Evolutionary conservation across 2,797 vertebrate genomes (phyloP).

Genomic region (Scyliorhinus canicula): DNA sequence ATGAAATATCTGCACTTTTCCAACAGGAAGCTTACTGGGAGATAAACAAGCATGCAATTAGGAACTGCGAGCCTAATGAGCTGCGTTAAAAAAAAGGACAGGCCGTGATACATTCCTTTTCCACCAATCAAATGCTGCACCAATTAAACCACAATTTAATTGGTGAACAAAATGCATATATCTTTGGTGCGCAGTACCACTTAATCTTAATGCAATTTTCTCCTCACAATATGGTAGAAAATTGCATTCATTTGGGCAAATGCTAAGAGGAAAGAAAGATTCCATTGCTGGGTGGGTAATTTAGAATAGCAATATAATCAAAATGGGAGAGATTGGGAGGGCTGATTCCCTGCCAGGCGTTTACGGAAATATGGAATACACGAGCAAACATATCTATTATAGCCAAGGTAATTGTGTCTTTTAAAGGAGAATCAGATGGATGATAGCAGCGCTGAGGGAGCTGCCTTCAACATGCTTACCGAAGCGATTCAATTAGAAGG

Average conservation of each 20-base stretch:
- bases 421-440: not conserved
- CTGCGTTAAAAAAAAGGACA: not conserved
- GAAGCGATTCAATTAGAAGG: not conserved
- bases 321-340: not conserved
- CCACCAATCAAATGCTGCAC: conserved; percentile 10
- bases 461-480: not conserved
- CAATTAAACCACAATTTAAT: conserved; percentile 27
- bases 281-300: not conserved
- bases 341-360: not conserved
- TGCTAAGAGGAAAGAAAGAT: not conserved
- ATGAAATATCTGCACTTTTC: conserved; percentile 31
- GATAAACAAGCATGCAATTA: conserved; percentile 33
- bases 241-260: not conserved
- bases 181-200: not conserved
- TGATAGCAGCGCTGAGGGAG: not conserved
- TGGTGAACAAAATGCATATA: not conserved
- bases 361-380: too few species aligned
- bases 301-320: not conserved
- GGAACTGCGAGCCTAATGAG: conserved; percentile 4
- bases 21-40: not conserved
- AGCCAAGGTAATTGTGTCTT: not conserved
- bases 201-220: not conserved
- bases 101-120: not conserved
- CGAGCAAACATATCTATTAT: not conserved
- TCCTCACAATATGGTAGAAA: not conserved